Evolutionary conservation across 1,140 invertebrate species (phyloP).

Genomic region (Nymphalis io): DNA sequence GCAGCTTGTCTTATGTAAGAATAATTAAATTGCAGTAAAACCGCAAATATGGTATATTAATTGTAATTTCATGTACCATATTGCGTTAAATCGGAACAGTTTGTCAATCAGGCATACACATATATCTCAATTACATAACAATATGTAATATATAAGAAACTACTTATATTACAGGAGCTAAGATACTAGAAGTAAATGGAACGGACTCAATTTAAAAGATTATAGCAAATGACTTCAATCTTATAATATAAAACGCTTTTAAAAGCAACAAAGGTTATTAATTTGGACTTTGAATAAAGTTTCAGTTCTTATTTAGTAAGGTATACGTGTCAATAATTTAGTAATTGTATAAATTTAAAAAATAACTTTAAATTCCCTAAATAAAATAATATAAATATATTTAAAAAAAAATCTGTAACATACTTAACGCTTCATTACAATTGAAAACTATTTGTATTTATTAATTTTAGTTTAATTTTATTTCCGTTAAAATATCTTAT

Average conservation of each 20-base stretch:
- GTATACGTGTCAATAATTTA: too few relatives aligned
- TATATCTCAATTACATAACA: not conserved
- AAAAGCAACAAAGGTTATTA: too few relatives aligned
- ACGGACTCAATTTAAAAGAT: not conserved
- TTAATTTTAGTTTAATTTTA: not conserved
- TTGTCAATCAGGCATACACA: constrained; percentile 31
- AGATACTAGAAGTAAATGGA: not conserved
- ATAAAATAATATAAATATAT: too few relatives aligned
- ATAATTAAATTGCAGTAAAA: not conserved
- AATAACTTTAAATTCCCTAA: too few relatives aligned
- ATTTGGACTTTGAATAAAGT: too few relatives aligned
- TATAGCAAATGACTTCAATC: not conserved
- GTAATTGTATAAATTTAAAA: too few relatives aligned
- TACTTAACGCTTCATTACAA: too few relatives aligned
- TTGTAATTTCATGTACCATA: not conserved
- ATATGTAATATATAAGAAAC: not conserved
- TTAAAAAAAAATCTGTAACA: too few relatives aligned
- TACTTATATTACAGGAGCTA: not conserved
- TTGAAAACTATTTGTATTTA: too few relatives aligned
- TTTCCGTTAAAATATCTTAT: not conserved
- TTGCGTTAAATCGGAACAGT: constrained; percentile 38
- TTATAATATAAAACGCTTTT: too few relatives aligned
- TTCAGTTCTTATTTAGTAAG: too few relatives aligned
- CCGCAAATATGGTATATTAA: not conserved
- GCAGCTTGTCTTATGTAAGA: not conserved